Evolutionary conservation across 2,797 vertebrate species (phyloP), one percentile per base, ranked within the genome.

Genomic region (Thalassophryne amazonica): DNA sequence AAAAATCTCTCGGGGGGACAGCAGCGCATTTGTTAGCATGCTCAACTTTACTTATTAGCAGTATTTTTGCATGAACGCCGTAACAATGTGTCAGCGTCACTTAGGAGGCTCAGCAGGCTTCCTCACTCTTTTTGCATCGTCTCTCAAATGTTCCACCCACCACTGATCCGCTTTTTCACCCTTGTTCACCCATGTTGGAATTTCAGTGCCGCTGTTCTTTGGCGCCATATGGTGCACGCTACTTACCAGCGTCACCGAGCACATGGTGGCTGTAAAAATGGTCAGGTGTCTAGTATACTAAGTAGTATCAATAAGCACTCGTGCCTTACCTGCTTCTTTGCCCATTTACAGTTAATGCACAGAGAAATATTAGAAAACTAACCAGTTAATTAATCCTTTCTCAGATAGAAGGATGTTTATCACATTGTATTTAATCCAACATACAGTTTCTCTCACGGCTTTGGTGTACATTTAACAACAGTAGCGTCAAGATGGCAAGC

Each of bases 21-120:
- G 15, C 20, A 8, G 41, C 45, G 46, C 41, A 14, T 61, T 64
- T 60, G 38, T 83, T 78, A 76, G 72, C 64, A 48, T 2, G 16
- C 40, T 27, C 21, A 29, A 40, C 68, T 60, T 40, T 27, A 66
- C 60, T 76, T 66, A 69, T 80, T 80, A 78, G 64, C 48, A 6
- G 24, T 12, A 18, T 30, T 53, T 63, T 58, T 59, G 49, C 43
- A 53, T 16, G 29, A 50, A 30, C 53, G 45, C 50, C 40, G 18
- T 34, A 35, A 32, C 38, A 27, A 52, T 18, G 25, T 61, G 47
- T 57, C 60, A 57, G 58, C 53, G 57, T 64, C 52, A 35, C 60
- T 50, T 45, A 18, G 43, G 39, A 27, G 52, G 35, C 30, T 64
- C 36, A 49, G 30, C 29, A 41, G 9, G 34, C 49, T 63, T 41